phyloP scores from a whole-genome alignment of 2,113 vertebrate species.

The Thamnaconus septentrionalis region DNA sequence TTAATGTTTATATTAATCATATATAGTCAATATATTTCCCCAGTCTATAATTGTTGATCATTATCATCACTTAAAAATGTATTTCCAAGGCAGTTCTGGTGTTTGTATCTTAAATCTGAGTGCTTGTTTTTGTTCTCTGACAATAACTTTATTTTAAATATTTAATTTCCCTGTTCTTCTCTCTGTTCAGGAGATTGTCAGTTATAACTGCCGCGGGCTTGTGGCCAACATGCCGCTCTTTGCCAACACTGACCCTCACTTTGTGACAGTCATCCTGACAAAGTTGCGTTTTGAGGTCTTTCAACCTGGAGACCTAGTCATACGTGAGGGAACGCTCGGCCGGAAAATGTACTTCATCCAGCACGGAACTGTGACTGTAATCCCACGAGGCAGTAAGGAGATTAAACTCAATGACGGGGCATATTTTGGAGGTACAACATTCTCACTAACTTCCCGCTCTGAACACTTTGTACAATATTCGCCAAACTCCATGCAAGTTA shows the following conservation, averaged over 20 bases:
- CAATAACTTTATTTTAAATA: no score
- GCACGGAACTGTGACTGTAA: slow-evolving; percentile 88
- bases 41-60: no score
- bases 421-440: slow-evolving; percentile 90
- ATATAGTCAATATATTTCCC: no score
- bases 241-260: slow-evolving; percentile 94
- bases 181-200: slow-evolving; percentile 89
- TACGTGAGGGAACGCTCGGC: slow-evolving; percentile 91
- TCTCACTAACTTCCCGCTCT: no score
- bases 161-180: slow-evolving; percentile 14
- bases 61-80: no score
- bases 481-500: no score
- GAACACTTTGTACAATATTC: no score
- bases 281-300: slow-evolving; percentile 95
- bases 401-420: slow-evolving; percentile 90
- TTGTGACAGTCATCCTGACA: slow-evolving; percentile 94
- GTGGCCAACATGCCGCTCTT: slow-evolving; percentile 97
- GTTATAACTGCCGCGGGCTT: slow-evolving; percentile 93
- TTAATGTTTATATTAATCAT: no score
- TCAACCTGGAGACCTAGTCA: slow-evolving; percentile 89
- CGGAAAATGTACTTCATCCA: slow-evolving; percentile 99
- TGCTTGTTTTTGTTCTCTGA: no score
- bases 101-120: no score
- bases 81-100: no score
- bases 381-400: slow-evolving; percentile 88